These are phyloP conservation scores for Pyralis farinalis DNA, from an alignment of 2,888 invertebrate genomes.

Conservation along the genomic window DNA sequence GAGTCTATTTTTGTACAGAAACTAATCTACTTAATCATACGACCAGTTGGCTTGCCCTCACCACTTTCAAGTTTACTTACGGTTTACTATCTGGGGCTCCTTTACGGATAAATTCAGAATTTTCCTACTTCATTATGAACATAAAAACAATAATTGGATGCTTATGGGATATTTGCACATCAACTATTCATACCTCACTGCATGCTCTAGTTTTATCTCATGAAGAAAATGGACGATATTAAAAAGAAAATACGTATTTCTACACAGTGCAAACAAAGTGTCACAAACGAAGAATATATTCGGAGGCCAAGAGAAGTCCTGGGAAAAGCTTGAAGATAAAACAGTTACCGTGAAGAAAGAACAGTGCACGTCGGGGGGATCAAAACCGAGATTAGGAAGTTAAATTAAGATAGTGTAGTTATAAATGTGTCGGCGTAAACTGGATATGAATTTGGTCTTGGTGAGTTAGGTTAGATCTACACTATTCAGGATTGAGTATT, in stretches of 20 bases:
- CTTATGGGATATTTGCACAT: not conserved
- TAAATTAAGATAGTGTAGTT: slow-evolving; percentile 25
- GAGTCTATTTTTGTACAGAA: too few relatives aligned
- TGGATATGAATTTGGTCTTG: too few relatives aligned
- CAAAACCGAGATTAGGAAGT: slow-evolving; percentile 55
- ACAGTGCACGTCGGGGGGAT: slow-evolving; percentile 46
- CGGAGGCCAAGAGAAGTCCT: slow-evolving; percentile 28
- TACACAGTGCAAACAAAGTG: slow-evolving; percentile 51
- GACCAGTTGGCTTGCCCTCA: too few relatives aligned
- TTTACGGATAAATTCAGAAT: too few relatives aligned
- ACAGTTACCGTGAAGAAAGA: slow-evolving; percentile 36
- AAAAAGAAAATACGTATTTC: slow-evolving; percentile 11
- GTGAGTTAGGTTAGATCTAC: too few relatives aligned
- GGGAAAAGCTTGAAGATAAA: slow-evolving; percentile 12
- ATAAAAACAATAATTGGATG: too few relatives aligned
- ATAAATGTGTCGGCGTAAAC: not conserved
- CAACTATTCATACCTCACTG: not conserved
- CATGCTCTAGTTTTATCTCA: not conserved
- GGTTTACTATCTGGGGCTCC: too few relatives aligned
- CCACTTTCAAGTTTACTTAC: too few relatives aligned
- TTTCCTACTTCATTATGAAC: too few relatives aligned
- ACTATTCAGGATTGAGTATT: too few relatives aligned
- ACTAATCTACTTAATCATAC: too few relatives aligned
- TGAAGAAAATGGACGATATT: not conserved
- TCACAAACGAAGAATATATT: slow-evolving; percentile 40